Conservation (phyloP, 1,140 invertebrate species). For the Panonychus citri region DNA sequence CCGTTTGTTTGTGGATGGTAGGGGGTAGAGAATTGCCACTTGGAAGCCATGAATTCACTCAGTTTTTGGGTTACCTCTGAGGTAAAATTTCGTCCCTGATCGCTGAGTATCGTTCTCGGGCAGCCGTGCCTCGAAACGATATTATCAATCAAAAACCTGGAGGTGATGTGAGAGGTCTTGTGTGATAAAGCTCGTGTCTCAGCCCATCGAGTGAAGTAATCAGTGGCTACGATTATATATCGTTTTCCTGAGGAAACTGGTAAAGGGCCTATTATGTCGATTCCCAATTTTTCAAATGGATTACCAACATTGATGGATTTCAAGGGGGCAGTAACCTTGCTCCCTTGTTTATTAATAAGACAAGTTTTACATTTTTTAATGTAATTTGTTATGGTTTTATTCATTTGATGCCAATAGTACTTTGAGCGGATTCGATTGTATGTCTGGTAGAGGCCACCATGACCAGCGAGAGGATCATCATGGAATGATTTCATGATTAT, state of each 20-base stretch:
- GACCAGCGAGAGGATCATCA: not conserved
- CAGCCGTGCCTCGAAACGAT: not conserved
- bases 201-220: not conserved
- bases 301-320: not conserved
- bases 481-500: not conserved
- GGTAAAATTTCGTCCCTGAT: not conserved
- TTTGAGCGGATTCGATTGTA: not conserved
- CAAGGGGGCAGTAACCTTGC: not conserved
- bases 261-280: not conserved
- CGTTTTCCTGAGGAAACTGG: not conserved
- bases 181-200: not conserved
- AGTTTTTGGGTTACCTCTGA: not conserved
- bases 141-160: not conserved
- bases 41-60: no score
- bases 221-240: not conserved
- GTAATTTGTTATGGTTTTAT: not conserved
- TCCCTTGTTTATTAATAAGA: not conserved
- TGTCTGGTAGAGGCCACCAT: constrained; percentile 1
- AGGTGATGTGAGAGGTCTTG: not conserved
- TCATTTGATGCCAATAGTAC: constrained; percentile 1
- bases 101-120: not conserved
- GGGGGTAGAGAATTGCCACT: no score
- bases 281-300: not conserved
- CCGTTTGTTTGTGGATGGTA: no score
- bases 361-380: not conserved